A percentile compares a stretch with the other conserved stretches of the same genome.
phyloP scores from a whole-genome alignment of 2,797 vertebrate species.

The Enteromius viviparus region DNA sequence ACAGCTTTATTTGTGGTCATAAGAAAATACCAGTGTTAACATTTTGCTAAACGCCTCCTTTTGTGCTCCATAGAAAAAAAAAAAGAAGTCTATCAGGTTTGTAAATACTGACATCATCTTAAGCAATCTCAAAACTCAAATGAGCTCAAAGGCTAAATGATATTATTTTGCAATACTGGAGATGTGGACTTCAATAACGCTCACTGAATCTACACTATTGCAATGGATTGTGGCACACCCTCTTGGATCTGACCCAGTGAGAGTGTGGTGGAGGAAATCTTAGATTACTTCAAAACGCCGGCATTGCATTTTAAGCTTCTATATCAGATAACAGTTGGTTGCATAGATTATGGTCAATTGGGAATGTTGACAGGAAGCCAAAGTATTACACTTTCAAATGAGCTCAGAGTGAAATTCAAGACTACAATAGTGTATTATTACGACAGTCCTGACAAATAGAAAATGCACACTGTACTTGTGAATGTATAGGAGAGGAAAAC shows the following conservation, averaged over 20 bases:
- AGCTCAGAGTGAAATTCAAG: slow-evolving; percentile 51
- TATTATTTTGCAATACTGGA: slow-evolving; percentile 19
- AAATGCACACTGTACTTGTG: slow-evolving; percentile 37
- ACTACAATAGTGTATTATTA: slow-evolving; percentile 55
- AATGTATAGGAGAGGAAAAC: slow-evolving; percentile 28
- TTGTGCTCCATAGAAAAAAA: background rate
- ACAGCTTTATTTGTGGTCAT: background rate
- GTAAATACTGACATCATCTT: background rate
- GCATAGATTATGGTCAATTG: slow-evolving; percentile 79
- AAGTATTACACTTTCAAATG: slow-evolving; percentile 72
- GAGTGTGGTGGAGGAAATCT: slow-evolving; percentile 39
- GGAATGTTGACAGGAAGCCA: slow-evolving; percentile 74
- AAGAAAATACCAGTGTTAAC: background rate
- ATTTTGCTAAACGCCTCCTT: background rate
- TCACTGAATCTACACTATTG: background rate
- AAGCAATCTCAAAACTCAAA: slow-evolving; percentile 22
- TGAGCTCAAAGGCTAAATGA: background rate
- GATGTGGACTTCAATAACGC: slow-evolving; percentile 1
- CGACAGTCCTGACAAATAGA: slow-evolving; percentile 50
- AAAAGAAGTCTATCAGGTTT: background rate
- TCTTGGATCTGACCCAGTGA: slow-evolving; percentile 30
- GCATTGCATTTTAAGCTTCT: slow-evolving; percentile 67
- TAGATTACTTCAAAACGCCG: slow-evolving; percentile 64
- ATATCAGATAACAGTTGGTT: slow-evolving; percentile 76
- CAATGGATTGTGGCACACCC: background rate